A percentile compares a stretch with the other conserved stretches of the same genome.
phyloP scores from a whole-genome alignment of 2,888 invertebrate genomes.

The Encarsia formosa region DNA sequence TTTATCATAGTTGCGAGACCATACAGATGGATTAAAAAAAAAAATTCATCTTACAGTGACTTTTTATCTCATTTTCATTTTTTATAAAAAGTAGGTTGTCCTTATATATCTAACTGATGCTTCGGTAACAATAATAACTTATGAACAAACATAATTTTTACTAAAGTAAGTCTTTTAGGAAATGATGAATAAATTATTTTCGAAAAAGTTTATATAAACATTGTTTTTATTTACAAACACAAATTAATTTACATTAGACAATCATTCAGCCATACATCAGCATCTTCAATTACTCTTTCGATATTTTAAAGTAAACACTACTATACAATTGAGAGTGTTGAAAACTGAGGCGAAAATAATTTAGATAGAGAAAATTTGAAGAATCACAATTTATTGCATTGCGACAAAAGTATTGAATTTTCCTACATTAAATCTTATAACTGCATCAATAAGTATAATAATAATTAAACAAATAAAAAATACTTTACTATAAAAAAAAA shows the following conservation, averaged over 20 bases:
- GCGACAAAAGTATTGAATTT: slow-evolving; percentile 10
- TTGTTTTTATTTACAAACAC: slow-evolving; percentile 28
- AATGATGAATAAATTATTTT: too few relatives aligned
- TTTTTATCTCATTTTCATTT: too few relatives aligned
- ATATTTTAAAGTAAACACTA: slow-evolving; percentile 18
- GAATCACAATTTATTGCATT: slow-evolving; percentile 25
- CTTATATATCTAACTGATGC: too few relatives aligned
- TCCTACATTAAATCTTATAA: not conserved
- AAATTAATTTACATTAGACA: slow-evolving; percentile 23
- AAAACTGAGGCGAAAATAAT: slow-evolving; percentile 13
- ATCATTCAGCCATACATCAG: slow-evolving; percentile 23
- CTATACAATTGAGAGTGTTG: slow-evolving; percentile 22
- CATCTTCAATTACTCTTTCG: slow-evolving; percentile 23
- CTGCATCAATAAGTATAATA: not conserved
- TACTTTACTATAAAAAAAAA: slow-evolving; percentile 21
- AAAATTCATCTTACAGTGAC: too few relatives aligned
- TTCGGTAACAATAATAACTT: too few relatives aligned
- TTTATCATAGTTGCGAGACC: too few relatives aligned
- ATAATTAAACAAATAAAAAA: slow-evolving; percentile 8
- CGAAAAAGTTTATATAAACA: too few relatives aligned
- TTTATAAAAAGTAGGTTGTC: too few relatives aligned
- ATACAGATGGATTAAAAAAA: too few relatives aligned
- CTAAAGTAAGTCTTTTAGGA: too few relatives aligned
- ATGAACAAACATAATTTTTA: too few relatives aligned
- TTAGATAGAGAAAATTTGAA: slow-evolving; percentile 18